A percentile compares a stretch with the other conserved stretches of the same genome.
These are phyloP conservation scores for Paedocypris sp. DNA, from an alignment of 2,113 vertebrate genomes.

Conservation along the genomic window DNA sequence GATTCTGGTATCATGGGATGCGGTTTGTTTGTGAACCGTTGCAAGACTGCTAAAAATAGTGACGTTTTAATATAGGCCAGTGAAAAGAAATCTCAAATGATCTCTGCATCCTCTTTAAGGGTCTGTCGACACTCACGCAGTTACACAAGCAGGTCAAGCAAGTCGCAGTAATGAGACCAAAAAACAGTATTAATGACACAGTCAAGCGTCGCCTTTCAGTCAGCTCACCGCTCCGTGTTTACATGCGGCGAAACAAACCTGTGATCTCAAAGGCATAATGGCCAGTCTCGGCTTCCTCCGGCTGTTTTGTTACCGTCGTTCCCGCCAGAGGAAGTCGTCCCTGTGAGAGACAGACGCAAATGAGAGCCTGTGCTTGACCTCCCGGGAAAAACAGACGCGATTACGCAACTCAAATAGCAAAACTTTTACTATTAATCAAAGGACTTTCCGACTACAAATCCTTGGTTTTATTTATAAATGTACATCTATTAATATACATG, in stretches of 20 bases:
- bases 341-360: slow-evolving; percentile 47
- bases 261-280: slow-evolving; percentile 82
- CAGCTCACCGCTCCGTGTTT: background rate
- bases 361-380: background rate
- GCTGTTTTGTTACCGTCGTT: slow-evolving; percentile 70
- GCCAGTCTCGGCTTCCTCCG: slow-evolving; percentile 72
- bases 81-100: no score
- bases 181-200: background rate
- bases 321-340: slow-evolving; percentile 74
- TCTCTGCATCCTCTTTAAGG: background rate
- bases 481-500: no score
- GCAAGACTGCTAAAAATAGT: no score
- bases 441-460: no score
- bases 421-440: no score
- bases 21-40: no score
- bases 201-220: background rate
- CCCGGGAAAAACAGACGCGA: background rate
- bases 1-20: no score
- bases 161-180: background rate
- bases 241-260: slow-evolving; percentile 62
- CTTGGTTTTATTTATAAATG: no score
- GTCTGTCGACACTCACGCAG: background rate
- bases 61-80: no score
- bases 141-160: background rate
- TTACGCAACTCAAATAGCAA: no score